Conservation (phyloP, 2,797 vertebrate genomes). For the Lagodon rhomboides region DNA sequence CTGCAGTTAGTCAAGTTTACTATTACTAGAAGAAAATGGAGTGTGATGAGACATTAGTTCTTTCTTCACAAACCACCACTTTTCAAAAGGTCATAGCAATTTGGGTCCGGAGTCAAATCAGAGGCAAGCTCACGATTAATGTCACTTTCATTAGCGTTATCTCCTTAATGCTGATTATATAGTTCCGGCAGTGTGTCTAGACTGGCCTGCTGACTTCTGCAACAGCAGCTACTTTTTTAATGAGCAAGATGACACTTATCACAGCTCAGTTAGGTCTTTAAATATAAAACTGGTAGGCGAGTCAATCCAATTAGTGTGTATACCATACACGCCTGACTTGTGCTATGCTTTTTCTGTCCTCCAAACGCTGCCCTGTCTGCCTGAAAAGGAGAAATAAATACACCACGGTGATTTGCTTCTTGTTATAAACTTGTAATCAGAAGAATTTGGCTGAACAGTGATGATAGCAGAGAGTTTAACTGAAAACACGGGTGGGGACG, state of each 20-base stretch:
- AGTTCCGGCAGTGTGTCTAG: constrained; percentile 27
- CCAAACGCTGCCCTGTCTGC: neutral
- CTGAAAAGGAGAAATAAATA: constrained; percentile 34
- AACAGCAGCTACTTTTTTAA: constrained; percentile 40
- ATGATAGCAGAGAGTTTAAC: neutral
- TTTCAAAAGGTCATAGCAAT: constrained; percentile 50
- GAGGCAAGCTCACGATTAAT: constrained; percentile 41
- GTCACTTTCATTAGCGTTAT: constrained; percentile 59
- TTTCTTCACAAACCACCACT: constrained; percentile 10
- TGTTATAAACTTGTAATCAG: neutral
- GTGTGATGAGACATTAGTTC: constrained; percentile 7
- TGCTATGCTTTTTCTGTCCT: constrained; percentile 13
- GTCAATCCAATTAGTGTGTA: constrained; percentile 34
- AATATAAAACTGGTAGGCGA: constrained; percentile 23
- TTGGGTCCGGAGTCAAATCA: constrained; percentile 33
- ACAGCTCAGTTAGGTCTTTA: constrained; percentile 15
- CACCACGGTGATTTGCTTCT: neutral
- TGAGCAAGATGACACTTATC: constrained; percentile 32
- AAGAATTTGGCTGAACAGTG: neutral
- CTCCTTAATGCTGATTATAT: constrained; percentile 44
- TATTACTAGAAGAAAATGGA: neutral
- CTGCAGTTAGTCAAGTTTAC: neutral
- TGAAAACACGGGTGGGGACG: neutral
- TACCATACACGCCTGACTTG: constrained; percentile 18
- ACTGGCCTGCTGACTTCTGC: constrained; percentile 23